Evolutionary conservation across 2,888 invertebrate genomes (phyloP).

Genomic region (Parascotia fuliginaria): DNA sequence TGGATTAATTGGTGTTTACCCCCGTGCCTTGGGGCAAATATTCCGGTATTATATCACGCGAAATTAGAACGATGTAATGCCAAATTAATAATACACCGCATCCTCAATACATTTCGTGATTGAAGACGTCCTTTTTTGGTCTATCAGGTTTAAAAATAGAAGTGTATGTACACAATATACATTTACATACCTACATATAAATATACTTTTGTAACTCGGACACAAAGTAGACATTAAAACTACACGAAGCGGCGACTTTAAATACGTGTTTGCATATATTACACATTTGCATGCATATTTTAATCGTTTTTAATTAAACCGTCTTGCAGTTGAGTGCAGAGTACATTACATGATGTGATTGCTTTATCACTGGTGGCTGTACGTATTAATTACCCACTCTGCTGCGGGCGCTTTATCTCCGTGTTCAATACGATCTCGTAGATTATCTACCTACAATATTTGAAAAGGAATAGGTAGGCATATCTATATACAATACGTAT

Average conservation of each 20-base stretch:
- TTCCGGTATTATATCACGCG: slow-evolving; percentile 73
- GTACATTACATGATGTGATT: slow-evolving; percentile 10
- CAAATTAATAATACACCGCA: slow-evolving; percentile 70
- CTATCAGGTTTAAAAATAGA: too few relatives aligned
- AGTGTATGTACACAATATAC: too few relatives aligned
- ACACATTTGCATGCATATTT: slow-evolving; percentile 15
- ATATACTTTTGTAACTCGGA: too few relatives aligned
- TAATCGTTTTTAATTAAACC: slow-evolving; percentile 15
- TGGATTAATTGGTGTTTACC: slow-evolving; percentile 83
- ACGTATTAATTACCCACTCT: slow-evolving; percentile 15
- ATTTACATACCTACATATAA: too few relatives aligned
- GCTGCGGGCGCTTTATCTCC: slow-evolving; percentile 3
- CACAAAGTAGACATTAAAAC: not conserved
- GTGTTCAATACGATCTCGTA: not conserved
- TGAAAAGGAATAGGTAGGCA: not conserved
- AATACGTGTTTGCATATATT: too few relatives aligned
- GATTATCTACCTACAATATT: not conserved
- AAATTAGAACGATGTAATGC: slow-evolving; percentile 77
- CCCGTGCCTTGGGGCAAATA: slow-evolving; percentile 66
- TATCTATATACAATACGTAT: not conserved
- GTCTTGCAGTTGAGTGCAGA: slow-evolving; percentile 1
- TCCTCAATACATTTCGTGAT: slow-evolving; percentile 53
- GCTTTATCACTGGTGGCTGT: slow-evolving; percentile 8
- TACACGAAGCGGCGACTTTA: slow-evolving; percentile 1
- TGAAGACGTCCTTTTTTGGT: too few relatives aligned